A percentile compares a stretch with the other conserved stretches of the same genome.
Conservation (phyloP, 1,140 invertebrate genomes). For the Ooceraea biroi region DNA sequence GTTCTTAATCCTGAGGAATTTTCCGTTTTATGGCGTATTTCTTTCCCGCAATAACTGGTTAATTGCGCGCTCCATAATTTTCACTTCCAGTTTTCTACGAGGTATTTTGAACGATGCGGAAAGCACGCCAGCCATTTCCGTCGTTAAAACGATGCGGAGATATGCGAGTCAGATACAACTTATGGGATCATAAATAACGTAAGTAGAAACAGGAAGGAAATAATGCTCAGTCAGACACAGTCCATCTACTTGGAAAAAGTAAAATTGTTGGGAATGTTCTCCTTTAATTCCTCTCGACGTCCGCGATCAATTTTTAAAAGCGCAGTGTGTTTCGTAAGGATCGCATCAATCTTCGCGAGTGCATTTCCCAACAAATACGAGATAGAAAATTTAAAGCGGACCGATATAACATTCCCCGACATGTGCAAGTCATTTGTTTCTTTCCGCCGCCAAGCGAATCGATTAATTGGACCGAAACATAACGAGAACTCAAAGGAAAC, state of each 20-base stretch:
- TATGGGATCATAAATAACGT: conserved; percentile 54
- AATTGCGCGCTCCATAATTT: conserved; percentile 23
- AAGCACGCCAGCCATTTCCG: conserved; percentile 37
- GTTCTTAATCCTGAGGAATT: not conserved
- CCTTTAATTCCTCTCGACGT: conserved; percentile 47
- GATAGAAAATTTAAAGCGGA: conserved; percentile 55
- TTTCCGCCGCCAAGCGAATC: conserved; percentile 27
- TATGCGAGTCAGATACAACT: conserved; percentile 54
- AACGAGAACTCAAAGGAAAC: conserved; percentile 46
- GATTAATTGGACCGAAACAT: conserved; percentile 49
- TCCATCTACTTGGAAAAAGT: conserved; percentile 33
- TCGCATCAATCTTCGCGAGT: conserved; percentile 45
- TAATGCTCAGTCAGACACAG: conserved; percentile 57
- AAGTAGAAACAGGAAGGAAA: conserved; percentile 38
- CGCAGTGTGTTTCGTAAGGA: conserved; percentile 29
- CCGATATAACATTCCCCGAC: conserved; percentile 15
- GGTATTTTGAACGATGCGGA: conserved; percentile 41
- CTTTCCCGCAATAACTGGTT: not conserved
- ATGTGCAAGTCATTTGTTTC: conserved; percentile 45
- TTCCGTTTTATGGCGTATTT: conserved; percentile 1
- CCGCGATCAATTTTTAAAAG: conserved; percentile 56
- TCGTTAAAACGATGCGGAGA: conserved; percentile 50
- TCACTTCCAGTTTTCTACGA: conserved; percentile 9
- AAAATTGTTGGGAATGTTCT: conserved; percentile 54
- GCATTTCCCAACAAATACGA: conserved; percentile 54